Conservation (phyloP, 2,797 vertebrate species). For the Epinephelus malabaricus region DNA sequence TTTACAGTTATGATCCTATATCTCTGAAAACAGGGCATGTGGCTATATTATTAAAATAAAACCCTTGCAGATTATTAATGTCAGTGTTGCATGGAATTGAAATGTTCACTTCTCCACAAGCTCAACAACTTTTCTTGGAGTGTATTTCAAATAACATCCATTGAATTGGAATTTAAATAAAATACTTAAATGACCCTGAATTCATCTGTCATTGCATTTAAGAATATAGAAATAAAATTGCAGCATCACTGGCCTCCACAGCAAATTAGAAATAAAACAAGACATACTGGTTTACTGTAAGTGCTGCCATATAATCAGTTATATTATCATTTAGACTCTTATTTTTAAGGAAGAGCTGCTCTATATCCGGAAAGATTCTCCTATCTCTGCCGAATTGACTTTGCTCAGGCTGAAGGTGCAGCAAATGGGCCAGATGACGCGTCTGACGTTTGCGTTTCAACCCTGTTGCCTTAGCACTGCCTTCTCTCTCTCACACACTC, state of each 20-base stretch:
- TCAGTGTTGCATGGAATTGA: too few relatives aligned
- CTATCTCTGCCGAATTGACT: background rate
- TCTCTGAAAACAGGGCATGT: too few relatives aligned
- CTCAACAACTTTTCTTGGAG: too few relatives aligned
- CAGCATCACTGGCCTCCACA: too few relatives aligned
- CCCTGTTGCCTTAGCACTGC: slow-evolving; percentile 16
- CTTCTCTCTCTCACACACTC: background rate
- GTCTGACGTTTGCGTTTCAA: slow-evolving; percentile 16
- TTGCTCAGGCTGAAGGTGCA: slow-evolving; percentile 25
- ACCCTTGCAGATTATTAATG: too few relatives aligned
- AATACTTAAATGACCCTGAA: background rate
- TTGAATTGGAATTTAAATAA: background rate
- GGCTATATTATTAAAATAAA: too few relatives aligned
- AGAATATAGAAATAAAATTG: too few relatives aligned
- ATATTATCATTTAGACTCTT: background rate
- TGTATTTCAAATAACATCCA: background rate
- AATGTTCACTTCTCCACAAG: too few relatives aligned
- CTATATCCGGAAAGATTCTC: slow-evolving; percentile 15
- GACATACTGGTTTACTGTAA: too few relatives aligned
- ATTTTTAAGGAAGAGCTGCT: slow-evolving; percentile 16
- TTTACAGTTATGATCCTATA: too few relatives aligned
- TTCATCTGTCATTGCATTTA: background rate
- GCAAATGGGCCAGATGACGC: slow-evolving; percentile 65
- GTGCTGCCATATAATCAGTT: too few relatives aligned
- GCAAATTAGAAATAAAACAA: too few relatives aligned